Percentiles rank a stretch among this genome's conserved stretches.
These are phyloP conservation scores for Hippocampus zosterae DNA, from an alignment of 2,113 vertebrate genomes.

Conservation along the genomic window DNA sequence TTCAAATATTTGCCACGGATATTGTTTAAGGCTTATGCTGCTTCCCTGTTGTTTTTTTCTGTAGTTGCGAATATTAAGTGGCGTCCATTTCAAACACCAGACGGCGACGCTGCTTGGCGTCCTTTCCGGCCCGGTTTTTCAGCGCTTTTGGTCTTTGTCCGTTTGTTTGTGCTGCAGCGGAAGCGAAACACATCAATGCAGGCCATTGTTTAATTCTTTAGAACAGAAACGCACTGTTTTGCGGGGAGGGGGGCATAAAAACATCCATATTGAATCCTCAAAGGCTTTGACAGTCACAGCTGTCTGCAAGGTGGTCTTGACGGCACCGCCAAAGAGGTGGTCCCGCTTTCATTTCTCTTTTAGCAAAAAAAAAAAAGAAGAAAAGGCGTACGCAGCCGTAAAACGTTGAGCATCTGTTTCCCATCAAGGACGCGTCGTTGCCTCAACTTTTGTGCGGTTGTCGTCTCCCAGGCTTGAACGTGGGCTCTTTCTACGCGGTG, in stretches of 20 bases:
- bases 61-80: too few relatives aligned
- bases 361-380: neutral
- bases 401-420: neutral
- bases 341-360: neutral
- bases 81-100: too few relatives aligned
- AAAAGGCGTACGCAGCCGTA: neutral
- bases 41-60: too few relatives aligned
- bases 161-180: neutral
- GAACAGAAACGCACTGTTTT: neutral
- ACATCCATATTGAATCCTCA: neutral
- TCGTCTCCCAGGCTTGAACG: constrained; percentile 81
- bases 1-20: too few relatives aligned
- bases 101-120: neutral
- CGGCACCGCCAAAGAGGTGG: neutral
- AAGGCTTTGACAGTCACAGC: neutral
- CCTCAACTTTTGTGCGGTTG: too few relatives aligned
- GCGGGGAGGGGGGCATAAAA: neutral
- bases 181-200: neutral
- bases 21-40: too few relatives aligned
- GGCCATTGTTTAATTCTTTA: constrained; percentile 25
- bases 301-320: neutral
- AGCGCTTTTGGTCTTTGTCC: neutral
- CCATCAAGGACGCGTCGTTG: too few relatives aligned
- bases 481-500: constrained; percentile 89
- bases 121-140: neutral